phyloP scores from a whole-genome alignment of 2,888 invertebrate species.

The Atethmia centrago region DNA sequence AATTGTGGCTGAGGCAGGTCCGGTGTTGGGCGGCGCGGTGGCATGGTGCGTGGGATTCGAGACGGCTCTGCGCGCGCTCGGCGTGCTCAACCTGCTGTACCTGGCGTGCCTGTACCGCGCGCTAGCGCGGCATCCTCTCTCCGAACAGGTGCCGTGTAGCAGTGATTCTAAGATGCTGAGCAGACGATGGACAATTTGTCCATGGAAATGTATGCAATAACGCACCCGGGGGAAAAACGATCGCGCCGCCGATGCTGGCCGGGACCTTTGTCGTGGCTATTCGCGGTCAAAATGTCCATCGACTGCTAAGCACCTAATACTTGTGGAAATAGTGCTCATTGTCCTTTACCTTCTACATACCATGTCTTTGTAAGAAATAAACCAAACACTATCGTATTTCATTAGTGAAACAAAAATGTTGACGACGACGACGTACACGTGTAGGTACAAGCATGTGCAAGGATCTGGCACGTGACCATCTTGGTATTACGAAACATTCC shows the following conservation, averaged over 20 bases:
- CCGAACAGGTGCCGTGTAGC: constrained; percentile 74
- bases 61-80: constrained; percentile 79
- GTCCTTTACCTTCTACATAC: background rate
- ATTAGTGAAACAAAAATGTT: background rate
- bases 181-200: background rate
- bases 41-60: constrained; percentile 80
- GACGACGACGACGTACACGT: background rate
- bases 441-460: background rate
- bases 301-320: background rate
- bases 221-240: background rate
- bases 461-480: background rate
- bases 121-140: constrained; percentile 76
- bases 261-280: background rate
- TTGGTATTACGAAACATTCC: background rate
- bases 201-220: background rate
- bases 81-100: constrained; percentile 83
- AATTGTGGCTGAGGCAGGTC: constrained; percentile 68
- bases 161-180: background rate
- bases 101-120: constrained; percentile 77
- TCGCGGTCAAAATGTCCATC: background rate
- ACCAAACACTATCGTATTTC: background rate
- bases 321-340: background rate
- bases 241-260: background rate
- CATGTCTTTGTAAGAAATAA: background rate
- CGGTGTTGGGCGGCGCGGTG: constrained; percentile 80